Evolutionary conservation across 2,113 vertebrate species (phyloP).

Genomic region (Nettapus auritus): DNA sequence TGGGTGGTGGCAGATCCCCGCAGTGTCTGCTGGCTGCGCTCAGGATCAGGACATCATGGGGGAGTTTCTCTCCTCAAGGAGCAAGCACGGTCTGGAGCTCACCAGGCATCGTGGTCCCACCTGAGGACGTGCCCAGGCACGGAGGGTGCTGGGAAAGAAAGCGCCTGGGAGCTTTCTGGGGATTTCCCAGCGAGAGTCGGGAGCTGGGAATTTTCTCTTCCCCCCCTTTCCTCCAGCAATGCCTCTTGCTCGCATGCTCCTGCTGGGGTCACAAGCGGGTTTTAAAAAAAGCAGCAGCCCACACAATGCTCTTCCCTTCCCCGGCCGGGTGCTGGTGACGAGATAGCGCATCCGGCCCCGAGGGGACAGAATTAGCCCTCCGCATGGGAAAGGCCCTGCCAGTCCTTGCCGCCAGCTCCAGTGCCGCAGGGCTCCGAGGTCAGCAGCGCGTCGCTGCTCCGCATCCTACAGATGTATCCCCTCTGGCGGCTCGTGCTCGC

Average conservation of each 20-base stretch:
- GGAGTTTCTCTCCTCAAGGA: background rate
- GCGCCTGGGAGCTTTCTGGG: background rate
- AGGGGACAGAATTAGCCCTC: background rate
- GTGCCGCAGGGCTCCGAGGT: background rate
- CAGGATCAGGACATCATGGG: rapidly evolving
- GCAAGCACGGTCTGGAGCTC: background rate
- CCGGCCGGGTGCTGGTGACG: background rate
- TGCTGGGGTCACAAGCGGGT: background rate
- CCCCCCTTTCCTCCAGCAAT: background rate
- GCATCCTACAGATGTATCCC: background rate
- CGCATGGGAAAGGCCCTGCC: constrained; percentile 34
- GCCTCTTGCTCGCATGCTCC: background rate
- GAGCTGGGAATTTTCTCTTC: constrained; percentile 32
- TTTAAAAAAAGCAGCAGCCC: constrained; percentile 37
- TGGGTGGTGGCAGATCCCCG: rapidly evolving
- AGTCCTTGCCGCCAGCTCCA: background rate
- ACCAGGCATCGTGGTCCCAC: background rate
- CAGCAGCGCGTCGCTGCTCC: background rate
- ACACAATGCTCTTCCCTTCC: constrained; percentile 44
- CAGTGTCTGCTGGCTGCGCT: background rate
- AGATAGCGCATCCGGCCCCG: background rate
- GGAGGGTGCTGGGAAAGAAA: background rate
- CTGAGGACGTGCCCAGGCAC: background rate
- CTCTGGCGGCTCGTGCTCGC: rapidly evolving
- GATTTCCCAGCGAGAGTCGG: background rate